A percentile compares a stretch with the other conserved stretches of the same genome.
These are phyloP conservation scores for Girardinichthys multiradiatus DNA, from an alignment of 2,113 vertebrate species.

Conservation along the genomic window DNA sequence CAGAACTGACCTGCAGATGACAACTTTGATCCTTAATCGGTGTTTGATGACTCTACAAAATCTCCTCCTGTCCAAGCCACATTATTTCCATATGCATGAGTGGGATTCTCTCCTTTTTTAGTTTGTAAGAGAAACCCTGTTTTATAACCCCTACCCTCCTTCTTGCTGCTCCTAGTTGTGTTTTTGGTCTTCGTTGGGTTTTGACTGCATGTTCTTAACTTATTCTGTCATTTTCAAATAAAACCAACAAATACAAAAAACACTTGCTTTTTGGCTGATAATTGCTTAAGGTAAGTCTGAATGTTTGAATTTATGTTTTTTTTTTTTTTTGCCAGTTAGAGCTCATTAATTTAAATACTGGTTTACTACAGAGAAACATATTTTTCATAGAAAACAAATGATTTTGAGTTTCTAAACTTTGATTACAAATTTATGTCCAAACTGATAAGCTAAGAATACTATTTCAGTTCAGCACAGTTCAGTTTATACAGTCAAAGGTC, in stretches of 20 bases:
- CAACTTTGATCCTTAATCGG: background rate
- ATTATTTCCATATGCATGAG: background rate
- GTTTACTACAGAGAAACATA: no score
- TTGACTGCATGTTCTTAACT: slow-evolving; percentile 85
- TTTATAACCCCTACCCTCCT: background rate
- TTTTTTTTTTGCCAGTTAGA: background rate
- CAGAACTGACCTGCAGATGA: background rate
- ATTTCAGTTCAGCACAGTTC: background rate
- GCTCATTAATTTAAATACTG: background rate
- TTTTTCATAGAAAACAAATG: no score
- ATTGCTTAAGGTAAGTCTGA: background rate
- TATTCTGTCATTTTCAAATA: slow-evolving; percentile 86
- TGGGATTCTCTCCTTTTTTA: background rate
- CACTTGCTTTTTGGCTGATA: background rate
- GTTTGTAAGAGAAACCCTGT: no score
- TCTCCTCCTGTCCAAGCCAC: background rate
- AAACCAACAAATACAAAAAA: slow-evolving; percentile 36
- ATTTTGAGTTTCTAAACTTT: background rate
- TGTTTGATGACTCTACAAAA: background rate
- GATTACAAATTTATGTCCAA: no score
- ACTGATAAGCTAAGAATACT: no score
- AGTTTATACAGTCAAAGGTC: background rate
- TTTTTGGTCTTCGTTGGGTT: slow-evolving; percentile 36
- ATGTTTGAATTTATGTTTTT: background rate
- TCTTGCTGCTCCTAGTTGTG: background rate